These are phyloP conservation scores for Lepidurus packardi DNA, from an alignment of 1,140 invertebrate species.

Conservation along the genomic window DNA sequence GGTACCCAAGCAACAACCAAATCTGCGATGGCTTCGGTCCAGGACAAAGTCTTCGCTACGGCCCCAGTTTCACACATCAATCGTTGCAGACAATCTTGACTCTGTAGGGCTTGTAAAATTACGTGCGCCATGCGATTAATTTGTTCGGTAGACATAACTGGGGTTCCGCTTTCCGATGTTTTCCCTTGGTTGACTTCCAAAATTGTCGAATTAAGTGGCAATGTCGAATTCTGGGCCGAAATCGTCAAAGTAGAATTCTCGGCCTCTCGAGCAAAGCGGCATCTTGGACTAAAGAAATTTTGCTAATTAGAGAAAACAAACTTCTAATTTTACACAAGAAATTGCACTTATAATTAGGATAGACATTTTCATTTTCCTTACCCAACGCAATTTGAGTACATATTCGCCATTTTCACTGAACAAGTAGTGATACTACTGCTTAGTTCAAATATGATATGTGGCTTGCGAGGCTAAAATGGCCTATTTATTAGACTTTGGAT, in stretches of 20 bases:
- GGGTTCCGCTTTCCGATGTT: neutral
- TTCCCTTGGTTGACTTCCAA: neutral
- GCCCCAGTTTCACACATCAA: neutral
- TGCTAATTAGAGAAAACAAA: too few species aligned
- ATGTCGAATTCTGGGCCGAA: neutral
- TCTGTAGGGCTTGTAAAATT: neutral
- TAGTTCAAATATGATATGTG: too few species aligned
- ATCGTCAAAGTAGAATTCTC: neutral
- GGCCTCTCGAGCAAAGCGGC: neutral
- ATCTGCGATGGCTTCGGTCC: neutral
- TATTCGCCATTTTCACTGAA: too few species aligned
- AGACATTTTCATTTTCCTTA: too few species aligned
- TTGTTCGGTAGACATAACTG: neutral
- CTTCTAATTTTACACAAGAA: neutral
- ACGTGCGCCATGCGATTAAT: neutral
- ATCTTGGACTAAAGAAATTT: neutral
- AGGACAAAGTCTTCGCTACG: neutral
- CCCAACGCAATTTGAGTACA: too few species aligned
- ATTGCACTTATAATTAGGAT: neutral
- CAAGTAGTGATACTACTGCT: too few species aligned
- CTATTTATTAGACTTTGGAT: neutral
- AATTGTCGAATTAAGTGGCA: neutral
- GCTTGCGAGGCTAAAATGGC: too few species aligned
- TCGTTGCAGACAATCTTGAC: conserved; percentile 4
- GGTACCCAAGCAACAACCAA: neutral